Base-by-base conservation (phyloP, 2,113 vertebrate species). In the Jacana jacana region DNA sequence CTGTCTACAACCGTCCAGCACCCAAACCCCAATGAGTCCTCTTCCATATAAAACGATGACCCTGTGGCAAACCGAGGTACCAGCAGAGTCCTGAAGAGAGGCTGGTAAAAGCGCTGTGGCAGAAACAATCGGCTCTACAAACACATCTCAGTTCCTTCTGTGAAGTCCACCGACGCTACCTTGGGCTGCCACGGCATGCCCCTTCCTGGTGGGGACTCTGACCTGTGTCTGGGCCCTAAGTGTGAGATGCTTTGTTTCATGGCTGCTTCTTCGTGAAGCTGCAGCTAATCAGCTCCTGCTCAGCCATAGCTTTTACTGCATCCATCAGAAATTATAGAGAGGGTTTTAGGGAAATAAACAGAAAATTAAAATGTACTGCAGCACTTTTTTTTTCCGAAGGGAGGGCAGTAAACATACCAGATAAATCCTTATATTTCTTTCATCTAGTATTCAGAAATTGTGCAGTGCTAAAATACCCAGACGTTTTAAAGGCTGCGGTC, bases 401-500 rank as follows among this genome's bases (percentile, higher is more conserved):
- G 89, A 94, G 95, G 95, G 92, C 91, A 94, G 96, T 97, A 97
- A 97, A 97, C 92, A 87, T 92, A 91, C 82, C 93, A 96, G 96
- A 93, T 96, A 96, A 97, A 96, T 97, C 93, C 97, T 94, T 92
- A 14, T 71, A 80, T 94, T 96, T 89, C 61, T 88, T 93, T 90
- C 94, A 96, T 96, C 96, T 95, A 65, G 46, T 88, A 93, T 97
- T 98, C 94, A 95, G 95, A 96, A 97, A 95, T 92, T 85, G 85
- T 89, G 93, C 81, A 89, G 86, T 77, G 86, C 96, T 97, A 98
- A 98, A 98, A 95, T 91, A 98, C 88, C 77, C 93, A 96, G 97
- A 96, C 96, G 10, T 98, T 98, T 98, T 96, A 98, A 97, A 96
- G 95, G 93, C 97, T 96, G 95, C 20, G 17, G 91, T 96, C 94